phyloP scores from a whole-genome alignment of 2,797 vertebrate species.

The Calcarius lapponicus region DNA sequence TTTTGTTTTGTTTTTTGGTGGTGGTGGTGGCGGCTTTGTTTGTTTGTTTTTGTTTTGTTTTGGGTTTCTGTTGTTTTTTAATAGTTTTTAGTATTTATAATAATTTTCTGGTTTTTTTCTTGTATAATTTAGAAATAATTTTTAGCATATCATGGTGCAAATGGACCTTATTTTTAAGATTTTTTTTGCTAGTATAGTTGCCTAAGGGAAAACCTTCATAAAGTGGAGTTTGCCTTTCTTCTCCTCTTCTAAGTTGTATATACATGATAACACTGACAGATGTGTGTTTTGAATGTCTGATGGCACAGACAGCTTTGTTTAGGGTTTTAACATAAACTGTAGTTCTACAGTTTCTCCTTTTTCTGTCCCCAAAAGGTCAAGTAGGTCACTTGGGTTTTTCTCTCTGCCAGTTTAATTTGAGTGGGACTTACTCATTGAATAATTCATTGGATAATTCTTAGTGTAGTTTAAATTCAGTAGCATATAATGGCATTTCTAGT shows the following conservation, averaged over 20 bases:
- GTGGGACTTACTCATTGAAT: neutral
- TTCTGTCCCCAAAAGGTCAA: neutral
- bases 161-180: neutral
- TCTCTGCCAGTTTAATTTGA: neutral
- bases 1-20: neutral
- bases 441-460: neutral
- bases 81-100: neutral
- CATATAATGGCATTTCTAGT: neutral
- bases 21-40: neutral
- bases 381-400: neutral
- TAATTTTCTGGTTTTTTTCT: neutral
- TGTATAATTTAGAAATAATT: fast-evolving
- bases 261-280: neutral
- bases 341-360: neutral
- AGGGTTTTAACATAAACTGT: neutral
- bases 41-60: neutral
- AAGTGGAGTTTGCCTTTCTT: neutral
- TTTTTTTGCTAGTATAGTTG: neutral
- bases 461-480: neutral
- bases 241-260: neutral
- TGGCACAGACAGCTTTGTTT: neutral
- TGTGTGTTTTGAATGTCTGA: neutral
- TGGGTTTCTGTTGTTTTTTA: neutral
- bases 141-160: neutral
- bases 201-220: neutral